Evolutionary conservation across 2,888 invertebrate genomes (phyloP).

Genomic region (Furcula furcula): DNA sequence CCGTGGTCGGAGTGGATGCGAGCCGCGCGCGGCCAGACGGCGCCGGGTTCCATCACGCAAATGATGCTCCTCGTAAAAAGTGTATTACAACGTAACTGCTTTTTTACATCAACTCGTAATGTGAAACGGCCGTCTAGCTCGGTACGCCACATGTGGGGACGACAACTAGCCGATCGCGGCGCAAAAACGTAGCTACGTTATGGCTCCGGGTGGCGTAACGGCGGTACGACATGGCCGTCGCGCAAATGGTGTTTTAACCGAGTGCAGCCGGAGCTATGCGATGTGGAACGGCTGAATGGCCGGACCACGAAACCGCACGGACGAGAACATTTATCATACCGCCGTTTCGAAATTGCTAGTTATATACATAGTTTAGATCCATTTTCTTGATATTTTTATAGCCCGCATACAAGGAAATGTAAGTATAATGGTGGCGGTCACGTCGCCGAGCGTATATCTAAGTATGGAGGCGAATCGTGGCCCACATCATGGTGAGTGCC

Average conservation of each 20-base stretch:
- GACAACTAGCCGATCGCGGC: constrained; percentile 12
- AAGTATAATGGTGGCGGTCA: background rate
- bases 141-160: constrained; percentile 18
- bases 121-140: constrained; percentile 20
- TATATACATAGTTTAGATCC: background rate
- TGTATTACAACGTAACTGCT: constrained; percentile 18
- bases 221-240: constrained; percentile 3
- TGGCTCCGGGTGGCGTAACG: constrained; percentile 11
- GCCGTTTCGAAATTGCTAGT: background rate
- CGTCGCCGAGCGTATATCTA: background rate
- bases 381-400: background rate
- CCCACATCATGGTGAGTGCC: constrained; percentile 5
- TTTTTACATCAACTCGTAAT: constrained; percentile 16
- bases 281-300: constrained; percentile 1
- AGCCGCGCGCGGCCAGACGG: constrained; percentile 1
- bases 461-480: background rate
- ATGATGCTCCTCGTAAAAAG: constrained; percentile 21
- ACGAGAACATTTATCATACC: background rate
- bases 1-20: background rate
- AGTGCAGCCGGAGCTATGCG: constrained; percentile 13
- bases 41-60: constrained; percentile 25
- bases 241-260: constrained; percentile 19
- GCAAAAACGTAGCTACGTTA: constrained; percentile 27
- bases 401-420: background rate
- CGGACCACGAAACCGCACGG: constrained; percentile 2